These are phyloP conservation scores for Oreochromis aureus DNA, from an alignment of 2,113 vertebrate genomes.

Conservation along the genomic window DNA sequence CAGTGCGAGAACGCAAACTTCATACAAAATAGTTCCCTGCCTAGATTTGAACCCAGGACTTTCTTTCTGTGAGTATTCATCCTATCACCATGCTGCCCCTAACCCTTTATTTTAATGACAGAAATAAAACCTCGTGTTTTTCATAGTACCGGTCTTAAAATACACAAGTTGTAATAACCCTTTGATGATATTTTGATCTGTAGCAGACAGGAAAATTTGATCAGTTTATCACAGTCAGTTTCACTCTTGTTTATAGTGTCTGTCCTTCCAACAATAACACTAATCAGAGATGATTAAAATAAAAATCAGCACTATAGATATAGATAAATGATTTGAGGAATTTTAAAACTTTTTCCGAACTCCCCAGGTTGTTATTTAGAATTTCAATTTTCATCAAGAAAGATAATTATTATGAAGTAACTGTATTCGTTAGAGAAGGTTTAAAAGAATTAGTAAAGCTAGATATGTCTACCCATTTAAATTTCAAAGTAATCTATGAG, in stretches of 20 bases:
- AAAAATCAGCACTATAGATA: neutral
- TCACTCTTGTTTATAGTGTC: neutral
- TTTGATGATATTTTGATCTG: neutral
- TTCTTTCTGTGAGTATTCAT: neutral
- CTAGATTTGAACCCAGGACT: neutral
- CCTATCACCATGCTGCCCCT: neutral
- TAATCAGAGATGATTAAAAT: neutral
- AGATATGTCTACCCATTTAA: neutral
- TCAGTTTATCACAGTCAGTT: neutral
- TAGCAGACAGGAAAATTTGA: neutral
- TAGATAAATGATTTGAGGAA: neutral
- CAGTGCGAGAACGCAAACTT: rapidly evolving
- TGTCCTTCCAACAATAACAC: neutral
- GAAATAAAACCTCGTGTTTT: neutral
- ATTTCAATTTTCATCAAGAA: neutral
- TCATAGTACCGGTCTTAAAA: neutral
- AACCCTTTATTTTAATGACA: neutral
- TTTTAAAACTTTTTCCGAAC: neutral
- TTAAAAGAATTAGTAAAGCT: neutral
- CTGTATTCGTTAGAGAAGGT: neutral
- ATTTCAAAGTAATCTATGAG: neutral
- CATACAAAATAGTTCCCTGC: neutral
- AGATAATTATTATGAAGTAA: neutral
- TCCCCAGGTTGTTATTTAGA: neutral
- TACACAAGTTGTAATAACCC: neutral